A percentile compares a stretch with the other conserved stretches of the same genome.
Conservation (phyloP, 2,888 invertebrate species). For the Poecilus cupreus region DNA sequence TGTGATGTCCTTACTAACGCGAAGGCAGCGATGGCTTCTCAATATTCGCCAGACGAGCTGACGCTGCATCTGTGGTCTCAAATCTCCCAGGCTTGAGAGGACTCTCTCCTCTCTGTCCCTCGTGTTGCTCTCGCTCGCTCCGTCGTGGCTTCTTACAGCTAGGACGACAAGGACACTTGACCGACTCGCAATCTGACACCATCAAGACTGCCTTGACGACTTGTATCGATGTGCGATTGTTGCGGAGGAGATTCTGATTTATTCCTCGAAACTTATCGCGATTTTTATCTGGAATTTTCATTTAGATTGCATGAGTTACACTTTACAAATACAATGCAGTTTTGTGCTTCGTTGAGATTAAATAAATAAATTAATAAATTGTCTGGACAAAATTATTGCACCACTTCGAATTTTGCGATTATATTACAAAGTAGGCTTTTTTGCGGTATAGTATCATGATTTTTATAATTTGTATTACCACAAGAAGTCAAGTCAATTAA, state of each 20-base stretch:
- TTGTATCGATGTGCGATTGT: background rate
- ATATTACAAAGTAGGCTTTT: too few relatives aligned
- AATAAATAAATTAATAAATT: too few relatives aligned
- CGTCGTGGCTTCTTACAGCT: background rate
- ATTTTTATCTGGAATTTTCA: constrained; percentile 2
- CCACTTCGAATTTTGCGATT: too few relatives aligned
- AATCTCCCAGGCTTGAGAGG: background rate
- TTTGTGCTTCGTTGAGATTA: too few relatives aligned
- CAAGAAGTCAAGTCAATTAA: too few relatives aligned
- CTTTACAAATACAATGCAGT: too few relatives aligned
- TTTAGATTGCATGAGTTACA: too few relatives aligned
- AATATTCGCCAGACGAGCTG: constrained; percentile 49
- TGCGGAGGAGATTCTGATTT: background rate
- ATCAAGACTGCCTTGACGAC: background rate
- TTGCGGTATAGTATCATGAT: too few relatives aligned
- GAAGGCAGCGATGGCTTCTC: constrained; percentile 15
- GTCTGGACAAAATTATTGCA: too few relatives aligned
- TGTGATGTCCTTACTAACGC: constrained; percentile 10
- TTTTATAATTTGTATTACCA: too few relatives aligned
- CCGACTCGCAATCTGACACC: constrained; percentile 10
- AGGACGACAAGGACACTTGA: constrained; percentile 41
- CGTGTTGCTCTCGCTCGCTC: background rate
- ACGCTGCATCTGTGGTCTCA: constrained; percentile 25
- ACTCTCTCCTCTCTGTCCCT: background rate
- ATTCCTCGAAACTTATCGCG: background rate